These are phyloP conservation scores for Orthosia incerta DNA, from an alignment of 2,888 invertebrate species.

Conservation along the genomic window DNA sequence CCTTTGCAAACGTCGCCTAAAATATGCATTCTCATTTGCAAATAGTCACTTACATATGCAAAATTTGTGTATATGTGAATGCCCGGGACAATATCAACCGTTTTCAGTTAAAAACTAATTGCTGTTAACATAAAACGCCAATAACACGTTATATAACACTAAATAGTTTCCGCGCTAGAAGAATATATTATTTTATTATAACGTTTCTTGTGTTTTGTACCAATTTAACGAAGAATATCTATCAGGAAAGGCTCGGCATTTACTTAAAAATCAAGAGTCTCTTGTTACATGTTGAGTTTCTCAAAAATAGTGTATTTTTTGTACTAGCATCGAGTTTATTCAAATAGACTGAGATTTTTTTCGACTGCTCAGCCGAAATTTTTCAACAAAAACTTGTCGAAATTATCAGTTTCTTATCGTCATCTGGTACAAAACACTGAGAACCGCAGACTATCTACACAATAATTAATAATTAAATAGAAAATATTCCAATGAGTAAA, in stretches of 20 bases:
- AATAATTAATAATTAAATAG: conserved; percentile 69
- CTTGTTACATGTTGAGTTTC: not conserved
- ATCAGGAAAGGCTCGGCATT: too few relatives aligned
- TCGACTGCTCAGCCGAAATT: too few relatives aligned
- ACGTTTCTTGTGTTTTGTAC: conserved; percentile 48
- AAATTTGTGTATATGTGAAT: conserved; percentile 10
- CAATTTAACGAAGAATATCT: not conserved
- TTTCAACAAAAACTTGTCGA: not conserved
- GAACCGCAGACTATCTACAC: conserved; percentile 50
- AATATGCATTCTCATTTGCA: not conserved
- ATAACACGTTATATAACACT: conserved; percentile 65
- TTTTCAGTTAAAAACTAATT: conserved; percentile 60
- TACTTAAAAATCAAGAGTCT: too few relatives aligned
- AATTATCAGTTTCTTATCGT: not conserved
- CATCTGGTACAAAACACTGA: conserved; percentile 51
- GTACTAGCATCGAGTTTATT: not conserved
- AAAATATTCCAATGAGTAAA: conserved; percentile 80
- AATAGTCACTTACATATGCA: not conserved
- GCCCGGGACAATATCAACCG: conserved; percentile 6
- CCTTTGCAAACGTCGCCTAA: not conserved
- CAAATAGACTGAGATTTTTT: not conserved
- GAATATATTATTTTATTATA: conserved; percentile 70
- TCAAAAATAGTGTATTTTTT: not conserved
- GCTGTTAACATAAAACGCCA: conserved; percentile 64
- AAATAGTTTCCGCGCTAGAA: conserved; percentile 69